phyloP scores from a whole-genome alignment of 2,797 vertebrate species.

The Coregonus sp. region DNA sequence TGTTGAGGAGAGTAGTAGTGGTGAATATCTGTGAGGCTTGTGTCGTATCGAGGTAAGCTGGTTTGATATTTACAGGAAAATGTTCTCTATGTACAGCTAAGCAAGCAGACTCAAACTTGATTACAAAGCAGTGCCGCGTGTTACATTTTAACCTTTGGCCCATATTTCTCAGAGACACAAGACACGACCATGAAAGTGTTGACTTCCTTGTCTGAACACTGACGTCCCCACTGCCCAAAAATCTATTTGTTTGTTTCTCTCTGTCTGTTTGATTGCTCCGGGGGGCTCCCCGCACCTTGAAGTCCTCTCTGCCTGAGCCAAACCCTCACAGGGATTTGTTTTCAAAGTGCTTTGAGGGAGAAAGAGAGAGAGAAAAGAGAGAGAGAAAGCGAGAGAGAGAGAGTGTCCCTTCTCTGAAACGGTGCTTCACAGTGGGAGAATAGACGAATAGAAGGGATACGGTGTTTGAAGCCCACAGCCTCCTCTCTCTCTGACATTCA shows the following conservation, averaged over 20 bases:
- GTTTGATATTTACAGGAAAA: no score
- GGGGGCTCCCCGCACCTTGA: constrained; percentile 35
- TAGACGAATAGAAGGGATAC: constrained; percentile 49
- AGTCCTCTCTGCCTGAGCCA: constrained; percentile 23
- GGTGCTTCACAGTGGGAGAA: constrained; percentile 35
- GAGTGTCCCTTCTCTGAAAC: constrained; percentile 11
- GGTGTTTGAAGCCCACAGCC: constrained; percentile 17
- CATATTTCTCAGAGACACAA: neutral
- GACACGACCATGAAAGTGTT: constrained; percentile 3
- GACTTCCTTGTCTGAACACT: constrained; percentile 8
- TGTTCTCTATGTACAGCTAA: neutral
- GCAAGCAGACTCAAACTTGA: neutral
- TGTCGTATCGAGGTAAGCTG: no score
- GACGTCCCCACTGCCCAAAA: constrained; percentile 11
- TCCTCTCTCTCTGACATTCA: constrained; percentile 50
- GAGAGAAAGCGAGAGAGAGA: neutral
- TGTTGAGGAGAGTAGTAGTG: no score
- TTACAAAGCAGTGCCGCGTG: neutral
- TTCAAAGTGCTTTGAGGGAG: constrained; percentile 41
- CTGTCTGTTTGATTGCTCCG: constrained; percentile 32
- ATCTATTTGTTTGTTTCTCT: constrained; percentile 28
- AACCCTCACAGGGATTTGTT: constrained; percentile 11
- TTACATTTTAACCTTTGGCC: neutral
- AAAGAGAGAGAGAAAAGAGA: neutral
- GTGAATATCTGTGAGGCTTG: no score